A percentile compares a stretch with the other conserved stretches of the same genome.
phyloP scores from a whole-genome alignment of 2,888 invertebrate species.

The Dicranocentrus wangi region DNA sequence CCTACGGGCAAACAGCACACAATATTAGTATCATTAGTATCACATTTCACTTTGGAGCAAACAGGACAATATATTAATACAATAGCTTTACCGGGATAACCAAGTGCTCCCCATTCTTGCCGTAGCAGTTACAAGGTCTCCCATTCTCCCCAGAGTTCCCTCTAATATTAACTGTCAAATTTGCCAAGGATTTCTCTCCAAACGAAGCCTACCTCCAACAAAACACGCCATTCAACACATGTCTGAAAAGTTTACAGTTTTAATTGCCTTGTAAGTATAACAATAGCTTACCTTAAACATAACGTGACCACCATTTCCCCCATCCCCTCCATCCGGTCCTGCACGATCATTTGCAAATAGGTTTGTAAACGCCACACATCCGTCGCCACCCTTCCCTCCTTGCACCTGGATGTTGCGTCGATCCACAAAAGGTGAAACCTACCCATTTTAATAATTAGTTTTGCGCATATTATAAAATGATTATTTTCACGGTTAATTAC shows the following conservation, averaged over 20 bases:
- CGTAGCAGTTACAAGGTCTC: constrained; percentile 83
- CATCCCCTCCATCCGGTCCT: constrained; percentile 97
- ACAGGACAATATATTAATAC: not conserved
- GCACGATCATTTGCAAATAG: constrained; percentile 89
- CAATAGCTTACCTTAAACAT: constrained; percentile 87
- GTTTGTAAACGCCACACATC: constrained; percentile 89
- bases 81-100: constrained; percentile 77
- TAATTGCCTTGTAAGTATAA: too few relatives aligned
- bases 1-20: constrained; percentile 76
- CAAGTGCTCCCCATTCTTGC: constrained; percentile 85
- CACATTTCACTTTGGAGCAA: not conserved
- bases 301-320: constrained; percentile 96
- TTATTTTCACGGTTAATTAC: too few relatives aligned
- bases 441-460: too few relatives aligned
- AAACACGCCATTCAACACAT: not conserved
- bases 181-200: constrained; percentile 82
- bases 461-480: too few relatives aligned
- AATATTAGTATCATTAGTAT: not conserved
- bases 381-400: constrained; percentile 95
- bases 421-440: constrained; percentile 80
- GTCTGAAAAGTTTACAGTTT: not conserved
- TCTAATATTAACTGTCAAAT: constrained; percentile 79
- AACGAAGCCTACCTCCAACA: too few relatives aligned
- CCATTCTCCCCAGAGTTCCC: constrained; percentile 86
- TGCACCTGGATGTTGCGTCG: constrained; percentile 80